Conservation (phyloP, 1,140 invertebrate genomes). For the Papilio machaon region DNA sequence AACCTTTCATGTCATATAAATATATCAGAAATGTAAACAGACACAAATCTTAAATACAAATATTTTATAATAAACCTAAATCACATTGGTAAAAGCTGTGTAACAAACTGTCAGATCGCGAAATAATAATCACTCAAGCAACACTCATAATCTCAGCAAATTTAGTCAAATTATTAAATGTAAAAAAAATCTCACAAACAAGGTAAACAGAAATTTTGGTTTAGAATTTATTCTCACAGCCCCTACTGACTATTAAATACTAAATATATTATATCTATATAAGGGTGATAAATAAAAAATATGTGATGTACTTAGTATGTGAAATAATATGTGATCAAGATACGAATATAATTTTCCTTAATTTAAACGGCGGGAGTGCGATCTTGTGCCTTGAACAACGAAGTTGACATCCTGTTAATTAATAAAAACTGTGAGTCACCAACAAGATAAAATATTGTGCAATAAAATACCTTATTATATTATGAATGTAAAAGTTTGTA, state of each 20-base stretch:
- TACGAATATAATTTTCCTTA: constrained; percentile 4
- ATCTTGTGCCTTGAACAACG: constrained; percentile 71
- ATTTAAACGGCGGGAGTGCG: constrained; percentile 70
- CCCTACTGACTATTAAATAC: constrained; percentile 58
- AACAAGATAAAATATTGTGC: constrained; percentile 18
- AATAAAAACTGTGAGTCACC: constrained; percentile 37
- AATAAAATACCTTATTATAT: neutral
- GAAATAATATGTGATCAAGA: neutral
- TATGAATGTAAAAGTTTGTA: too few relatives aligned
- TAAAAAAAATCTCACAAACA: constrained; percentile 13
- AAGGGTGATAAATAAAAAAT: constrained; percentile 41
- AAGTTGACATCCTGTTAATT: constrained; percentile 71
- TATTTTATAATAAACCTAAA: neutral
- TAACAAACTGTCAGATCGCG: neutral
- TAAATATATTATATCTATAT: constrained; percentile 40
- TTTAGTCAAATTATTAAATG: neutral
- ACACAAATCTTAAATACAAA: constrained; percentile 1
- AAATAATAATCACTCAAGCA: neutral
- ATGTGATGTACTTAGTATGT: constrained; percentile 11
- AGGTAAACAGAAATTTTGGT: constrained; percentile 13
- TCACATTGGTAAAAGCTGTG: constrained; percentile 19
- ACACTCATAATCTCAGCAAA: constrained; percentile 26
- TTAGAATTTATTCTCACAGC: constrained; percentile 52
- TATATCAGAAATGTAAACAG: neutral
- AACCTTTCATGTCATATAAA: neutral